A percentile compares a stretch with the other conserved stretches of the same genome.
phyloP scores from a whole-genome alignment of 2,113 vertebrate species.

The Chloebia gouldiae region DNA sequence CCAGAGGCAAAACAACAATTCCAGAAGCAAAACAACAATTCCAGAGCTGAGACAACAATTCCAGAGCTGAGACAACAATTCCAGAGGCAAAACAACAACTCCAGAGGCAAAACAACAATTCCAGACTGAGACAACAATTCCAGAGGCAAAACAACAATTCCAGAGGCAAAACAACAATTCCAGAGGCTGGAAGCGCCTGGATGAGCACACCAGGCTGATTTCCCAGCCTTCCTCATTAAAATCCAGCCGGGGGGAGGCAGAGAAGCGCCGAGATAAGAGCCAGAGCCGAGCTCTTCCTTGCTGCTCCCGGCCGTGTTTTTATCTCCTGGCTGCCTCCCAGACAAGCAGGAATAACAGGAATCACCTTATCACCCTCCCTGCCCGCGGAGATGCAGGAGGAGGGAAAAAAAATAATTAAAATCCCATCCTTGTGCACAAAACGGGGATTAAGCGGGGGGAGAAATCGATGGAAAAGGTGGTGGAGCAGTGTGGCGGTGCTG shows the following conservation, averaged over 20 bases:
- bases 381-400: background rate
- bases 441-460: background rate
- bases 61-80: background rate
- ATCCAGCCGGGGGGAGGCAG: background rate
- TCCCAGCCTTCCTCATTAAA: conserved; percentile 14
- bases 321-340: background rate
- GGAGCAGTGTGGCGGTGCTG: background rate
- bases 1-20: background rate
- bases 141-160: background rate
- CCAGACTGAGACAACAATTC: background rate
- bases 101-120: background rate
- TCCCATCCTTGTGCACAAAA: background rate
- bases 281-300: background rate
- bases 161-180: background rate
- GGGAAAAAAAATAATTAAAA: background rate
- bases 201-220: background rate
- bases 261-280: background rate
- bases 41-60: background rate
- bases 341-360: background rate
- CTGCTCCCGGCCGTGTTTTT: background rate
- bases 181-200: background rate
- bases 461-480: background rate
- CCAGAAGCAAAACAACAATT: background rate
- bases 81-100: background rate
- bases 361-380: background rate